These are phyloP conservation scores for Rhagonycha lutea DNA, from an alignment of 2,888 invertebrate species.

Conservation along the genomic window DNA sequence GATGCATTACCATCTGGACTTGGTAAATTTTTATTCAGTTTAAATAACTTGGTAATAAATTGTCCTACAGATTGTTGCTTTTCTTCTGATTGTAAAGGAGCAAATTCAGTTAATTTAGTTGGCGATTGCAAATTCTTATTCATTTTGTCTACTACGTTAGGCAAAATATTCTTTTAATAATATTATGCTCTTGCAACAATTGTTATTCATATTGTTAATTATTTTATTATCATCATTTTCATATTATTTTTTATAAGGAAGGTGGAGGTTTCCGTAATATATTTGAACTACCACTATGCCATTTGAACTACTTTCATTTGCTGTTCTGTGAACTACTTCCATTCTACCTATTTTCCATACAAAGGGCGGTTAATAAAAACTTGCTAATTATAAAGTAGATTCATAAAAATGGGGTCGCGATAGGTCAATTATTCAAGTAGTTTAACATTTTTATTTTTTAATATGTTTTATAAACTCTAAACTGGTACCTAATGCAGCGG, in stretches of 20 bases:
- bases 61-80: constrained; percentile 74
- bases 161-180: background rate
- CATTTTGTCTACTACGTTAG: constrained; percentile 48
- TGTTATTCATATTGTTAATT: background rate
- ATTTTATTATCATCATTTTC: background rate
- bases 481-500: too few relatives aligned
- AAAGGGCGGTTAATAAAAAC: too few relatives aligned
- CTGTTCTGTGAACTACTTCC: too few relatives aligned
- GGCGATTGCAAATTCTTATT: constrained; percentile 66
- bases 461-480: too few relatives aligned
- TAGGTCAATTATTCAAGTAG: too few relatives aligned
- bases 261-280: background rate
- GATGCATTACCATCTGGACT: constrained; percentile 45
- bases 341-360: too few relatives aligned
- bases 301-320: background rate
- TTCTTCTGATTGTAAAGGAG: constrained; percentile 76
- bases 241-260: background rate
- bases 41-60: constrained; percentile 76
- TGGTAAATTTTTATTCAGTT: constrained; percentile 64
- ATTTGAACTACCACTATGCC: background rate
- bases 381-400: too few relatives aligned
- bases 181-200: background rate
- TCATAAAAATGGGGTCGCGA: too few relatives aligned
- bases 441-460: too few relatives aligned
- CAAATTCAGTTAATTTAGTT: constrained; percentile 76